phyloP scores from a whole-genome alignment of 2,888 invertebrate genomes.

The Rhabditophanes sp. region DNA sequence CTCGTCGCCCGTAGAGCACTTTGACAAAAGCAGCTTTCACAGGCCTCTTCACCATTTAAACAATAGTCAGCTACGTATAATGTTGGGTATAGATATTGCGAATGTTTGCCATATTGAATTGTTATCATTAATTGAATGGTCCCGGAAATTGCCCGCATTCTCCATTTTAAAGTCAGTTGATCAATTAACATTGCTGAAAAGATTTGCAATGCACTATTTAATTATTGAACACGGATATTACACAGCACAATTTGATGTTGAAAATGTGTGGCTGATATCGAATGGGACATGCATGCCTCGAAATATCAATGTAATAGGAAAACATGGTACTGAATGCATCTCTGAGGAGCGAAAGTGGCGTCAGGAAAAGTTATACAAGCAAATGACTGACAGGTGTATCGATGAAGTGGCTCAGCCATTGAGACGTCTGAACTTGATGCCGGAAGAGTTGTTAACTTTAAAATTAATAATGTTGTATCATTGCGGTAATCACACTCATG shows the following conservation, averaged over 20 bases:
- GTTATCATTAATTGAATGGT: constrained; percentile 86
- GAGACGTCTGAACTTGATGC: constrained; percentile 18
- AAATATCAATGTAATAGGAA: constrained; percentile 25
- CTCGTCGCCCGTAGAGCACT: no score
- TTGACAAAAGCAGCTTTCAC: no score
- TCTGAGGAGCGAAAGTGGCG: constrained; percentile 31
- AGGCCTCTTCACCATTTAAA: no score
- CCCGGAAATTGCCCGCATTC: constrained; percentile 87
- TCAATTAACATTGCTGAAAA: constrained; percentile 54
- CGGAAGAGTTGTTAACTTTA: constrained; percentile 27
- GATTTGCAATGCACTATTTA: constrained; percentile 32
- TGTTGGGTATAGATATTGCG: constrained; percentile 4
- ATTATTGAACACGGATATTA: constrained; percentile 39
- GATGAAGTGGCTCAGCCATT: constrained; percentile 33
- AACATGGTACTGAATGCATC: no score
- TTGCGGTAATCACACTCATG: constrained; percentile 20
- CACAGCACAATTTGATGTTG: constrained; percentile 22
- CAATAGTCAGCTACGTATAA: no score
- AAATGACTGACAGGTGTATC: constrained; percentile 33
- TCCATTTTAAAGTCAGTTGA: constrained; percentile 73
- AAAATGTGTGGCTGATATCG: constrained; percentile 33
- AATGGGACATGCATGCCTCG: constrained; percentile 38
- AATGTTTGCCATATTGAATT: constrained; percentile 51
- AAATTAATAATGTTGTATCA: constrained; percentile 34
- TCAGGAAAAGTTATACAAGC: constrained; percentile 34